Evolutionary conservation across 2,888 invertebrate genomes (phyloP).

Genomic region (Hetaerina titia): DNA sequence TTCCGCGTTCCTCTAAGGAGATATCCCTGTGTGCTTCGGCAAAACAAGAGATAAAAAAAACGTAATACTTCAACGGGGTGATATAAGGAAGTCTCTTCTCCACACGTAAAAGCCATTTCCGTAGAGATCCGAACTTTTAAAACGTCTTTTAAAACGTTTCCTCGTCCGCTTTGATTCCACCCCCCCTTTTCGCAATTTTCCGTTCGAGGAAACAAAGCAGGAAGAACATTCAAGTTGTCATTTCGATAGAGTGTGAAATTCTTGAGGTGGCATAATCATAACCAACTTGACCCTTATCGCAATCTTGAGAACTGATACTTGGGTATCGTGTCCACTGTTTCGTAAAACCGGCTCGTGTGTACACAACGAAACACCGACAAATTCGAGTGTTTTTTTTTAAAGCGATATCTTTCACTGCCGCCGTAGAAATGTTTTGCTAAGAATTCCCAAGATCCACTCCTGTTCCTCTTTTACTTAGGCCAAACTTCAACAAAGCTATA

Average conservation of each 20-base stretch:
- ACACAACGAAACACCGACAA: too few relatives aligned
- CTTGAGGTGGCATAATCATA: neutral
- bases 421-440: too few relatives aligned
- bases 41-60: neutral
- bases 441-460: too few relatives aligned
- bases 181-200: neutral
- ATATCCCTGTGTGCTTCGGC: neutral
- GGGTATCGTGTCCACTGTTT: neutral
- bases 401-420: too few relatives aligned
- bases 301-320: neutral
- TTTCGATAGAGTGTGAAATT: neutral
- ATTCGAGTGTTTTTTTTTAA: too few relatives aligned
- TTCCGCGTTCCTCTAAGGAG: constrained; percentile 15
- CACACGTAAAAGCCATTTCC: neutral
- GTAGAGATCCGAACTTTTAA: neutral
- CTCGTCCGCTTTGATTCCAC: neutral
- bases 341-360: neutral
- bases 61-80: neutral
- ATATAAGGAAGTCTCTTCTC: neutral
- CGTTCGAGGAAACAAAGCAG: neutral
- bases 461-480: too few relatives aligned
- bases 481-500: too few relatives aligned
- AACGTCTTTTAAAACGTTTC: neutral
- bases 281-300: neutral
- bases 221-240: neutral